Base-by-base conservation (phyloP, 2,113 vertebrate species). In the Cygnus atratus region DNA sequence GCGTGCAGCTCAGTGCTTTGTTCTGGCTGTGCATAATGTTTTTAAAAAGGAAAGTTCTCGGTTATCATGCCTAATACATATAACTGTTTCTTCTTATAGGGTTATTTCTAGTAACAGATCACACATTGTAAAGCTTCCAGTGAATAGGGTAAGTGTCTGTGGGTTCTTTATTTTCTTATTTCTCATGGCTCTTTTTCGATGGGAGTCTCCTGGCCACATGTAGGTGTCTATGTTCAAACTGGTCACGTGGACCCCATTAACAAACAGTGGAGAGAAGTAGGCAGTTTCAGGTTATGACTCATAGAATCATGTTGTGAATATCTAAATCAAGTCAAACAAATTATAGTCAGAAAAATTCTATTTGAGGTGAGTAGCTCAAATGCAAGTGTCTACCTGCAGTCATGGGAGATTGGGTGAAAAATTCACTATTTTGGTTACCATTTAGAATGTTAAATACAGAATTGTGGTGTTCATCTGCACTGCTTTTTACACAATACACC, bases 81-180 rank as follows among this genome's bases (percentile, higher is more conserved):
- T 85, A 90, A 88, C 48, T 88, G 6, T 95, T 96, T 95, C 98
- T 93, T 94, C 88, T 97, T 97, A 88, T 96, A 99, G 99, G 99
- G 98, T 99, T 94, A 99, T 99, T 97, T 99, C 98, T 95, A 99
- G 99, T 98, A 99, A 99, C 92, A 98, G 99, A 94, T 99, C 99
- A 59, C 99, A 99, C 96, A 99, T 99, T 96, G 99, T 99, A 97
- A 99, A 99, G 98, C 97, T 99, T 87, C 98, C 98, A 1, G 98
- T 98, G 83, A 98, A 98, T 83, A 98, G 98, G 98, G 99, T 99
- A 97, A 98, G 98, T 98, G 37, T 79, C n/a, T 55, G 17, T 70
- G 43, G 5, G 35, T 68, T 87, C 19, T 78, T 75, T 92, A 55
- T 84, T 80, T 87, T 46, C 37, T 61, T 26, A 31, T 48, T 82